Evolutionary conservation across 2,888 invertebrate species (phyloP).

Genomic region (Dicyrtoma fusca): DNA sequence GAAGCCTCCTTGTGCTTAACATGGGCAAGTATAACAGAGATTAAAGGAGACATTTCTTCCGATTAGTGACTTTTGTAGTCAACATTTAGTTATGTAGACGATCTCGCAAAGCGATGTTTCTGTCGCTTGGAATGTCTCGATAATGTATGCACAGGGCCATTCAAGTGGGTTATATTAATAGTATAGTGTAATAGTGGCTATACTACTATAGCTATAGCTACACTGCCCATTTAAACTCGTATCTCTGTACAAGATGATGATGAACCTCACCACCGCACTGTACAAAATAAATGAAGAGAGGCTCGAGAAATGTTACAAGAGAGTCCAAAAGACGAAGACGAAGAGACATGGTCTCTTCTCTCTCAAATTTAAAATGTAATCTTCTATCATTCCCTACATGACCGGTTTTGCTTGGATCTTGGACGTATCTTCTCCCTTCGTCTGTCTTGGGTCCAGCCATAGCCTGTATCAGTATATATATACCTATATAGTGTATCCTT

Average conservation of each 20-base stretch:
- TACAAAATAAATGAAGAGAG: not conserved
- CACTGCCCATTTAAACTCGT: not conserved
- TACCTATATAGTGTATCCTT: no score
- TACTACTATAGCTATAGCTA: not conserved
- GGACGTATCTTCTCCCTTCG: not conserved
- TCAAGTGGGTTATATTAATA: not conserved
- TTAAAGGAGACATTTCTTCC: slow-evolving; percentile 32
- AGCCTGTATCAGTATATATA: no score
- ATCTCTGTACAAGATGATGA: no score
- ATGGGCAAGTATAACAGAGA: slow-evolving; percentile 9
- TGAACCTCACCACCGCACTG: no score
- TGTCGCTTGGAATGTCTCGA: not conserved
- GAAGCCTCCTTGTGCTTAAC: no score
- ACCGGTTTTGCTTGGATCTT: slow-evolving; percentile 44
- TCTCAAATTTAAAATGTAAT: slow-evolving; percentile 37
- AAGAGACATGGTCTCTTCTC: slow-evolving; percentile 16
- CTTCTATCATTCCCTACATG: slow-evolving; percentile 42
- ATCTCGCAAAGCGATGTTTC: no score
- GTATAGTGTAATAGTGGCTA: not conserved
- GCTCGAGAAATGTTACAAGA: slow-evolving; percentile 3
- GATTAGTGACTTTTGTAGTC: slow-evolving; percentile 28
- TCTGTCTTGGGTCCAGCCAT: not conserved
- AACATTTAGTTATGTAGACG: slow-evolving; percentile 21
- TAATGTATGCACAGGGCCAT: no score
- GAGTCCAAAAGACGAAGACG: slow-evolving; percentile 6